These are phyloP conservation scores for Pimephales promelas DNA, from an alignment of 2,113 vertebrate genomes.

Conservation along the genomic window DNA sequence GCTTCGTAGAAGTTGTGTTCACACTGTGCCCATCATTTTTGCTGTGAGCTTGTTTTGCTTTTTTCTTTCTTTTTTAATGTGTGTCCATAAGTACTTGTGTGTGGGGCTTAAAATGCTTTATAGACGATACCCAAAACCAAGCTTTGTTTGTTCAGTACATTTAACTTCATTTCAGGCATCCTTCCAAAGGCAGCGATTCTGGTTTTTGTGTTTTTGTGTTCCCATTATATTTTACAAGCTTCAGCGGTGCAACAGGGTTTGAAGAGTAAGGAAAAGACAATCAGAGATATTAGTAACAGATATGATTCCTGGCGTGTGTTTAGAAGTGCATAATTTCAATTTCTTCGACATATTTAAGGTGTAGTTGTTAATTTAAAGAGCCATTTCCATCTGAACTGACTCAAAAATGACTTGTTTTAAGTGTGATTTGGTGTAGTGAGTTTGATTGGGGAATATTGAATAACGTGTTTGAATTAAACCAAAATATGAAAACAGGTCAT, in stretches of 20 bases:
- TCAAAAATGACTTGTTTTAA: neutral
- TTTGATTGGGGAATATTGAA: neutral
- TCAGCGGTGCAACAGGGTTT: neutral
- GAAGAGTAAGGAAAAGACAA: neutral
- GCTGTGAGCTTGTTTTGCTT: neutral
- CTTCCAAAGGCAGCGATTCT: conserved; percentile 51
- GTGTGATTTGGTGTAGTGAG: neutral
- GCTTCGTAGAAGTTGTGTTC: neutral
- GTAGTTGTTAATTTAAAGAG: conserved; percentile 5
- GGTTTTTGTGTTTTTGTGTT: conserved; percentile 64
- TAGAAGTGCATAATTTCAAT: neutral
- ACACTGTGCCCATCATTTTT: neutral
- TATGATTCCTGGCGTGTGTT: neutral
- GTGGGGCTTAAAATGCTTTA: neutral
- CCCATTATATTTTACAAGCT: conserved; percentile 43
- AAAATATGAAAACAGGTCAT: neutral
- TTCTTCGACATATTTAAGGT: neutral
- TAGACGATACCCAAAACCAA: conserved; percentile 54
- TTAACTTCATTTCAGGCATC: conserved; percentile 41
- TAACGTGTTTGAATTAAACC: neutral
- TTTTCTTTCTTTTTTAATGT: neutral
- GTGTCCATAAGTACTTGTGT: neutral
- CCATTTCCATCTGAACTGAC: neutral
- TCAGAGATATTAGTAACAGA: neutral
- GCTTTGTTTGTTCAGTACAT: conserved; percentile 54